Evolutionary conservation across 2,113 vertebrate species (phyloP).

Genomic region (Symphodus melops): DNA sequence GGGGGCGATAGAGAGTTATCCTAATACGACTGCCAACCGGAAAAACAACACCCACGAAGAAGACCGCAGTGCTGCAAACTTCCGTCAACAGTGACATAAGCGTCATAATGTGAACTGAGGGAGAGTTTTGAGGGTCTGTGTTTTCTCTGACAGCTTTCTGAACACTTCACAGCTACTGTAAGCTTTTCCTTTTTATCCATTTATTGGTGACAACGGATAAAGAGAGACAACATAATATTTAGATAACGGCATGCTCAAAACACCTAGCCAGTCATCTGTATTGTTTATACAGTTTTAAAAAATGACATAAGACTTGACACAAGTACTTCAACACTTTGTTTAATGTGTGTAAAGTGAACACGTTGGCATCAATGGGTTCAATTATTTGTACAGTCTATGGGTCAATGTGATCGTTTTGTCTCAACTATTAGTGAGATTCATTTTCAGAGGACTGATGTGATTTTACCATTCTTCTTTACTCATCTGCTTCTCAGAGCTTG

Average conservation of each 20-base stretch:
- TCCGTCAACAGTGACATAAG: background rate
- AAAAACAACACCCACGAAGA: background rate
- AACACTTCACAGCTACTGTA: background rate
- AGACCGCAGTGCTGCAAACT: background rate
- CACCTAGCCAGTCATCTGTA: background rate
- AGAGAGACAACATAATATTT: background rate
- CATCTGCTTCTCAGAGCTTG: too few relatives aligned
- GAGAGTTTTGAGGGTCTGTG: background rate
- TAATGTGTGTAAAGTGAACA: too few relatives aligned
- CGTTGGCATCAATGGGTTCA: too few relatives aligned
- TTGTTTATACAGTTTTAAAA: too few relatives aligned
- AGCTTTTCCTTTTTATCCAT: background rate
- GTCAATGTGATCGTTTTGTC: too few relatives aligned
- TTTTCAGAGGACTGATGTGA: too few relatives aligned
- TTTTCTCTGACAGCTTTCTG: background rate
- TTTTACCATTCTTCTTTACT: too few relatives aligned
- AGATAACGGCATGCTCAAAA: background rate
- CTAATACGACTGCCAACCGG: too few relatives aligned
- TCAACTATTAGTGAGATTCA: too few relatives aligned
- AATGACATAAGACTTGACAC: too few relatives aligned
- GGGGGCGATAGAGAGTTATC: background rate
- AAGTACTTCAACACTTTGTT: too few relatives aligned
- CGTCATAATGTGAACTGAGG: background rate
- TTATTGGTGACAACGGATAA: background rate
- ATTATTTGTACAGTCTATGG: too few relatives aligned